Evolutionary conservation across 2,113 vertebrate genomes (phyloP), one percentile per base, ranked within the genome.

Genomic region (Anser brachyrhynchus): DNA sequence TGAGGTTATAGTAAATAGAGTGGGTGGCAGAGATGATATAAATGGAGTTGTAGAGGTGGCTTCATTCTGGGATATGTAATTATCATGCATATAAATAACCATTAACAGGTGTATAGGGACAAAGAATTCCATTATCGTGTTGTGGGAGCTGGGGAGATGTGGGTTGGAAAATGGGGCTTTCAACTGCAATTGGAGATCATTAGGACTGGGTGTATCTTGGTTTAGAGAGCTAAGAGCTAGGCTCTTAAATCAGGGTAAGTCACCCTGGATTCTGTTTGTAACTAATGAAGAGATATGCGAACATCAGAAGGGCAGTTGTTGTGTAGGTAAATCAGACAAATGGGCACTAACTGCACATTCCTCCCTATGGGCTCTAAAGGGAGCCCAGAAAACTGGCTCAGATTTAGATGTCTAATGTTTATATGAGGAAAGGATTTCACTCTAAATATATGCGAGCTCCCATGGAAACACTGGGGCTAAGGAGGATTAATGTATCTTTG

Each of bases 101-200:
- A 25, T 43, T 11, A 33, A 4, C 3, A 14, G 3, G 13, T 19
- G 28, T 2, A 8, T 2, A 22, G 41, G 78, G 55, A 70, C 61
- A 35, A 12, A 52, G 31, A 13, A 1, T 19, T 33, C 39, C n/a
- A 0, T 6, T 22, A 6, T 4, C 2, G 1, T 29, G 3, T 25
- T 3, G 2, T 3, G 44, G 49, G 43, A 12, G 13, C 18, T 41
- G 67, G n/a, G 51, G 26, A 62, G 52, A 46, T 21, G 52, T 3
- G 41, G 26, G 23, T 35, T 28, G 31, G 35, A 12, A 22, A 55
- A 26, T 22, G 9, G 43, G 22, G 12, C 2, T 17, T 52, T 14
- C 71, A 43, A 43, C 44, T 14, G 43, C 70, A 20, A 26, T 21
- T 4, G 37, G n/a, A 41, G 57, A 37, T 49, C 41, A 0, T 20